phyloP scores from a whole-genome alignment of 2,113 vertebrate species.

The Caloenas nicobarica region DNA sequence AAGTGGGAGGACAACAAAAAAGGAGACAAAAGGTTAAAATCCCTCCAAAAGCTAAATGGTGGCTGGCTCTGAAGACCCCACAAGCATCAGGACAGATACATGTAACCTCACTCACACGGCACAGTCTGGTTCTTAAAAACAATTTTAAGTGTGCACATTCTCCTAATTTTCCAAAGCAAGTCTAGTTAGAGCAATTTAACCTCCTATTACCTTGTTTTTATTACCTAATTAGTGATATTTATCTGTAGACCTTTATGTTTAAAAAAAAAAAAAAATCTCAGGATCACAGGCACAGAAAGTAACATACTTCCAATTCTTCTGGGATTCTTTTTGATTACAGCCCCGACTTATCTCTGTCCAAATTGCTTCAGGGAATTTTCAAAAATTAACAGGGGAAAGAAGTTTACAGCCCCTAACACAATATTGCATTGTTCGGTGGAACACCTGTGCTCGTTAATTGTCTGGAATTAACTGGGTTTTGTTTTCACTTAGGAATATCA shows the following conservation, averaged over 20 bases:
- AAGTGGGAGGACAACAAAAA: background rate
- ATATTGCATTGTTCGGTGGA: conserved; percentile 42
- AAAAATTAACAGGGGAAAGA: background rate
- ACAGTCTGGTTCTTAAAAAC: background rate
- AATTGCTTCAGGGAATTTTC: background rate
- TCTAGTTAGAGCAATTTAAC: background rate
- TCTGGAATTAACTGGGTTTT: conserved; percentile 40
- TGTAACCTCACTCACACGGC: background rate
- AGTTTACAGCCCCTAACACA: conserved; percentile 41
- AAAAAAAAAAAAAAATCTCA: background rate
- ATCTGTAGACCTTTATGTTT: conserved; percentile 17
- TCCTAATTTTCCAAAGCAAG: background rate
- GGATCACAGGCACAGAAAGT: background rate
- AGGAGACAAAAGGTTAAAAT: background rate
- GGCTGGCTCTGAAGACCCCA: background rate
- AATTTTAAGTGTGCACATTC: background rate
- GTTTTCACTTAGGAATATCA: background rate
- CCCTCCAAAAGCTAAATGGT: background rate
- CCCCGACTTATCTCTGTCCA: conserved; percentile 41
- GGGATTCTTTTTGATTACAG: conserved; percentile 18
- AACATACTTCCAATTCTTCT: background rate
- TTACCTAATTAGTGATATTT: conserved; percentile 32
- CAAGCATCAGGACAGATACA: background rate
- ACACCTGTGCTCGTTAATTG: conserved; percentile 59
- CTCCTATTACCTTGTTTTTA: conserved; percentile 22